phyloP scores from a whole-genome alignment of 2,888 invertebrate species.

The Brachynemurus nebulosus region DNA sequence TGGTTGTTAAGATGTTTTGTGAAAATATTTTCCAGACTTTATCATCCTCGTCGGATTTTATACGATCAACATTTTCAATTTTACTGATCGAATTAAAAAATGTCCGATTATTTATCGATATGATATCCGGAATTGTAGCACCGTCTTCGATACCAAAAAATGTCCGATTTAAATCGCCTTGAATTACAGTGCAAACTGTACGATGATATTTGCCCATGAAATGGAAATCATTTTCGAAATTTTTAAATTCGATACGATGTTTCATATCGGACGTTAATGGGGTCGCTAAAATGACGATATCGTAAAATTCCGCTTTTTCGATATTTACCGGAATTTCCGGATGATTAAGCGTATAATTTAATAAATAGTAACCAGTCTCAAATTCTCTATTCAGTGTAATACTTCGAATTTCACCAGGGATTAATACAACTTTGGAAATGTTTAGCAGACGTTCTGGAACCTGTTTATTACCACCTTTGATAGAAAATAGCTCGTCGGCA shows the following conservation, averaged over 20 bases:
- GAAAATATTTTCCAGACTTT: slow-evolving; percentile 46
- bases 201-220: slow-evolving; percentile 35
- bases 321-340: not conserved
- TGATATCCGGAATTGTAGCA: slow-evolving; percentile 21
- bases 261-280: slow-evolving; percentile 35
- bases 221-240: slow-evolving; percentile 24
- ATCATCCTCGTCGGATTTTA: slow-evolving; percentile 14
- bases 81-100: slow-evolving; percentile 34
- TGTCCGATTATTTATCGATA: slow-evolving; percentile 34
- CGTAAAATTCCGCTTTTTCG: slow-evolving; percentile 28
- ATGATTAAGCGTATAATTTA: slow-evolving; percentile 2
- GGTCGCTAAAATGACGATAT: slow-evolving; percentile 41
- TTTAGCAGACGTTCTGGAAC: slow-evolving; percentile 27
- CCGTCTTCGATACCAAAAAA: slow-evolving; percentile 30
- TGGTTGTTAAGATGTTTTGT: slow-evolving; percentile 29
- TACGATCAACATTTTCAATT: slow-evolving; percentile 26
- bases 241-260: slow-evolving; percentile 32
- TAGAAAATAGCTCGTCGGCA: slow-evolving; percentile 37
- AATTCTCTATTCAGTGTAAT: slow-evolving; percentile 22
- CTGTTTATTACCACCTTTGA: slow-evolving; percentile 42
- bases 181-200: slow-evolving; percentile 39
- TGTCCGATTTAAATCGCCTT: slow-evolving; percentile 33
- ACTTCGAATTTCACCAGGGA: slow-evolving; percentile 26
- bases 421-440: slow-evolving; percentile 29
- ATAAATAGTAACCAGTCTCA: slow-evolving; percentile 11